Conservation (phyloP, 2,797 vertebrate genomes). For the Thunnus albacares region DNA sequence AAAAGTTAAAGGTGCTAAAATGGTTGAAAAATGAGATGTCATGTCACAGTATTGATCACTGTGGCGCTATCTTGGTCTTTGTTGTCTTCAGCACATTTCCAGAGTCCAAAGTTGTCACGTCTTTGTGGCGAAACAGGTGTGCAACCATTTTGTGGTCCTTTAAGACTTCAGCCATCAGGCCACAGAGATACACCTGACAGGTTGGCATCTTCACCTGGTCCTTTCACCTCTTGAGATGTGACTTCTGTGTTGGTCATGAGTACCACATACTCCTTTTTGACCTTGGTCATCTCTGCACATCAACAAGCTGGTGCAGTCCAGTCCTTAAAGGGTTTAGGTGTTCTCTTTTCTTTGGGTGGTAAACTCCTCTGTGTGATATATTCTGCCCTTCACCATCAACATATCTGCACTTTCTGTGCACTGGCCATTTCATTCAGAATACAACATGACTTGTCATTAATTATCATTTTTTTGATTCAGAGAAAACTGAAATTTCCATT, state of each 20-base stretch:
- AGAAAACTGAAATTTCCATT: background rate
- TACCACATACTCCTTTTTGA: background rate
- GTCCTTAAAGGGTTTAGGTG: background rate
- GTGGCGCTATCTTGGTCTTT: background rate
- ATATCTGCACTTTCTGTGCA: background rate
- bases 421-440: background rate
- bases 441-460: background rate
- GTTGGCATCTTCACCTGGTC: background rate
- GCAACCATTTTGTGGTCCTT: constrained; percentile 17
- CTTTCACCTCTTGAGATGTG: background rate
- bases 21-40: background rate
- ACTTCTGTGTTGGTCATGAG: background rate
- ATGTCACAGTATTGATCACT: background rate
- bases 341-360: background rate
- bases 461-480: background rate
- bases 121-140: constrained; percentile 22
- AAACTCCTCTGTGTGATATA: background rate
- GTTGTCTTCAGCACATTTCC: constrained; percentile 8
- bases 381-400: background rate
- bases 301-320: background rate
- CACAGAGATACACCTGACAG: background rate
- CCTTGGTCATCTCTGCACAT: background rate
- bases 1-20: background rate
- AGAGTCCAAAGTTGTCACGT: constrained; percentile 4
- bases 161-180: background rate